Evolutionary conservation across 2,797 vertebrate genomes (phyloP), one percentile per base, ranked within the genome.

Genomic region (Tauraco hartlaubi): DNA sequence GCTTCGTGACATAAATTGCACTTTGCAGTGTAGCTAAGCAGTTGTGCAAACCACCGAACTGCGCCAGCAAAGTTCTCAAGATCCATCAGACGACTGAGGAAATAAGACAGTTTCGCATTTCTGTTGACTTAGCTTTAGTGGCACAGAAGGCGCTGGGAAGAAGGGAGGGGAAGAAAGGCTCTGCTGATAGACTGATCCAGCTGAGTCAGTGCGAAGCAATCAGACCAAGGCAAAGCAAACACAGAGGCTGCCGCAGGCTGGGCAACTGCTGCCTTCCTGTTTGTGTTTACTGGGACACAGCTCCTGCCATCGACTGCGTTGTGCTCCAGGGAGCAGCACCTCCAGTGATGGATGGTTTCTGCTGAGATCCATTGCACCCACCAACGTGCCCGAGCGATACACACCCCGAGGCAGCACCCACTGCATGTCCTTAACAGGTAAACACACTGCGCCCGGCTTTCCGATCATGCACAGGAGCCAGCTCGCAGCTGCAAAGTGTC

Each of bases 201-300:
- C 68, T 9, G 74, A 55, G 68, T 9, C 20, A n/a, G 86, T 0
- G 33, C 51, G 85, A 43, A 77, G 64, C 51, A 55, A 62, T 4
- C 25, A 7, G 88, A 87, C 51, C 92, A n/a, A 63, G 79, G 93
- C 92, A 84, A 63, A 92, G 88, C 95, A 96, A 96, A 97, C 12
- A 93, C 3, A 35, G 18, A 0, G 5, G 58, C 35, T 87, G 96
- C 63, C 76, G 11, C 2, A 8, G 43, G 78, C 59, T 16, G 29
- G 51, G 80, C n/a, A 66, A 59, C 90, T 72, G 56, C 2, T 5
- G 43, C 81, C 37, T 77, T 88, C 87, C 94, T 96, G 91, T 75
- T 92, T 43, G 91, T 91, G 77, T 94, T 94, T 92, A 35, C 85
- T 26, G 13, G 87, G 37, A 59, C 75, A 28, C 4, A 52, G 62